Evolutionary conservation across 53 echinoderm and acorn worm genomes (phyloP), one percentile per base, ranked within the genome.

Genomic region (Holothuria leucospilota): DNA sequence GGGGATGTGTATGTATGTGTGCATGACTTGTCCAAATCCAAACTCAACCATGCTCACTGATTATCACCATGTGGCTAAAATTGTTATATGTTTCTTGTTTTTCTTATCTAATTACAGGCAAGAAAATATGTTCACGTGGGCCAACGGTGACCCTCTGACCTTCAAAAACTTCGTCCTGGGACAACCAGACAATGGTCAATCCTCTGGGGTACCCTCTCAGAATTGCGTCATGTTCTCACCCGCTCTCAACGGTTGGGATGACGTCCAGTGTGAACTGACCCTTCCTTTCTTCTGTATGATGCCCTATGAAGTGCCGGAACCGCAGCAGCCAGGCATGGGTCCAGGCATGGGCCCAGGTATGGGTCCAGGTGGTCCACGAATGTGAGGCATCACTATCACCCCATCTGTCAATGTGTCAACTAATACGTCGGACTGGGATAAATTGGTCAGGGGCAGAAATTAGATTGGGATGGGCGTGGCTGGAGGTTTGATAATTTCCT

Each of bases 241-340:
- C 1, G 84, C 84, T 24, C 84, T 83, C 20, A 67, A 83, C 27
- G 84, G 84, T 28, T 83, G 84, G 84, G 84, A 83, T 46, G 84
- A 83, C 51, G 84, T 83, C 26, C 84, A 83, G 41, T 83, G 84
- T 42, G 67, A 41, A 41, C 84, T 83, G 65, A 83, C 84, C 51
- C 51, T 83, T 6, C 84, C 84, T 21, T 83, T 66, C 84, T 41
- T 83, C 52, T 83, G 84, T 24, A 83, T 46, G 42, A 83, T 83
- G 84, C 84, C 84, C 6, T 67, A 51, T 20, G 84, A 83, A 46
- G 20, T 23, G 18, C 84, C 84, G 41, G 34, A 38, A 42, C 84
- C 84, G 63, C 67, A 83, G 23, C 30, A 29, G 15, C 84, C 68
- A 16, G 30, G 23, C 12, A 66, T 49, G 42, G n/a, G 63, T 12